Base-by-base conservation (phyloP, 2,888 invertebrate genomes). In the Camptogramma bilineatum region DNA sequence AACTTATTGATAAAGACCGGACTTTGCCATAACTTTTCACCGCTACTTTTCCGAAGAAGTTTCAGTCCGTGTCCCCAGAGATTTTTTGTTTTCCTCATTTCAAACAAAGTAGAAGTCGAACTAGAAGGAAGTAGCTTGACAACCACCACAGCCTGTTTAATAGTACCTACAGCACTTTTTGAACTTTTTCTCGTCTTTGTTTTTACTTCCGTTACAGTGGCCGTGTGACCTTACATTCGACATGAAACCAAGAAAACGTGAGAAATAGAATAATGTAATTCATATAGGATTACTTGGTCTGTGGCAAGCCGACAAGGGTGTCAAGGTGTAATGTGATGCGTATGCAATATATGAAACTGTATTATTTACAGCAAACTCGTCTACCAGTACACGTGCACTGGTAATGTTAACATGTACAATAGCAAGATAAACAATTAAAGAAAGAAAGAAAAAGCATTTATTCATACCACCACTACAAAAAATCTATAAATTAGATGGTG, bases 291-390 rank as follows among this genome's bases (percentile, higher is more conserved):
- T 86, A 84, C 86, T 62, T 39, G 72, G 71, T 73, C 66, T 73
- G 75, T 69, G 73, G 78, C 75, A 53, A 67, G 64, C 67, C 64
- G 75, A 79, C 79, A 88, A 86, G 75, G 80, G 79, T 86, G 87
- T 88, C 89, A 88, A 87, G 87, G 88, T 77, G 80, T 83, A 83
- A 83, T 68, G 68, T 73, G 80, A 85, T 78, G 81, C 81, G 71
- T 69, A 54, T 61, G 58, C 53, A 55, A 42, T 59, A 19, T 61
- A 57, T 51, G 58, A 57, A 57, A 60, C 47, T 47, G 48, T 47
- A 56, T 47, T 56, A 46, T 13, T 13, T 39, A 39, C 34, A 39
- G 34, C 4, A 39, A 28, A 39, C 34, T 39, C 34, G 34, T 39
- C 34, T 3, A 13, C 13, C 48, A 39, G 56, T 48, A 39, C 17